Conservation (phyloP, 2,797 vertebrate genomes). For the Pogonophryne albipinna region DNA sequence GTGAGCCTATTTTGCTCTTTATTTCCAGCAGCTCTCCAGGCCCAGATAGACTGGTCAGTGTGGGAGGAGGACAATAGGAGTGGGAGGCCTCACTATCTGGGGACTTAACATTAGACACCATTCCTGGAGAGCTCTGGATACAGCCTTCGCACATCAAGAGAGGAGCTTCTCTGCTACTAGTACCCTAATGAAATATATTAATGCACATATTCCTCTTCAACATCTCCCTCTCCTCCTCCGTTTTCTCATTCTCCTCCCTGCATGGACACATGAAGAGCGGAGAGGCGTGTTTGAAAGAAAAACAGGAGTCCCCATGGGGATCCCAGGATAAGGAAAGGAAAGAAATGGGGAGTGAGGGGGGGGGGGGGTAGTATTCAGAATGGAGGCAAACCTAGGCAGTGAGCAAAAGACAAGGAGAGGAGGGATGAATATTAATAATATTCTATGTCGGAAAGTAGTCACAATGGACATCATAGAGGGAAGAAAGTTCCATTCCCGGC, state of each 20-base stretch:
- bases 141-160: slow-evolving; percentile 77
- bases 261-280: slow-evolving; percentile 80
- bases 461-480: slow-evolving; percentile 86
- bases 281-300: slow-evolving; percentile 85
- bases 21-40: slow-evolving; percentile 74
- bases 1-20: slow-evolving; percentile 79
- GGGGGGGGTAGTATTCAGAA: slow-evolving; percentile 57
- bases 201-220: slow-evolving; percentile 79
- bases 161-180: slow-evolving; percentile 64
- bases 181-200: slow-evolving; percentile 84
- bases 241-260: slow-evolving; percentile 72
- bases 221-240: slow-evolving; percentile 62
- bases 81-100: slow-evolving; percentile 76
- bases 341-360: slow-evolving; percentile 76
- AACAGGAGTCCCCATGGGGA: slow-evolving; percentile 85
- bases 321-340: slow-evolving; percentile 74
- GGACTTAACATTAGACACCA: slow-evolving; percentile 73
- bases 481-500: slow-evolving; percentile 58
- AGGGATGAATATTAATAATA: slow-evolving; percentile 86
- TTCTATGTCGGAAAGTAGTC: slow-evolving; percentile 71
- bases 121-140: slow-evolving; percentile 72
- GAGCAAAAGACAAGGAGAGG: slow-evolving; percentile 83
- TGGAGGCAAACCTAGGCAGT: slow-evolving; percentile 75
- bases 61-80: slow-evolving; percentile 83
- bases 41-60: slow-evolving; percentile 79